These are phyloP conservation scores for Tanypteryx hageni DNA, from an alignment of 2,888 invertebrate genomes.

Conservation along the genomic window DNA sequence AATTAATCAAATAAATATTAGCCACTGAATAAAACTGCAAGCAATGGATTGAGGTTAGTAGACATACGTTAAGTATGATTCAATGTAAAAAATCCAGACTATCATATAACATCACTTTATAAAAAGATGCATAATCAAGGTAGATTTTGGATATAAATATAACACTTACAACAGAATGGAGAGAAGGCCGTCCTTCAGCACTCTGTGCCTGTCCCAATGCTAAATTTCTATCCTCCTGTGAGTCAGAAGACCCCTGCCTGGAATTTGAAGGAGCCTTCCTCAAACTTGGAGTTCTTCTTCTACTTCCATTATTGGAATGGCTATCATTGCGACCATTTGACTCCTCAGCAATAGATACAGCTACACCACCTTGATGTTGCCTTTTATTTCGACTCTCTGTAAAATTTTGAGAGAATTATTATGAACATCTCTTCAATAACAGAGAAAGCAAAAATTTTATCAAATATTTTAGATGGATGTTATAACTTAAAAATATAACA, in stretches of 20 bases:
- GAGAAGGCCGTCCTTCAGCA: constrained; percentile 66
- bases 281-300: constrained; percentile 54
- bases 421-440: not conserved
- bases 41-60: too few species aligned
- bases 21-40: too few species aligned
- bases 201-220: not conserved
- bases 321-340: constrained; percentile 45
- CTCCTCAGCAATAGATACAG: constrained; percentile 66
- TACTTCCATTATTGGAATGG: not conserved
- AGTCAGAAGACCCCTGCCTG: constrained; percentile 65
- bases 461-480: too few species aligned
- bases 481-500: not conserved
- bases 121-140: too few species aligned
- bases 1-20: too few species aligned
- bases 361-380: constrained; percentile 53
- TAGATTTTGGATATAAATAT: not conserved
- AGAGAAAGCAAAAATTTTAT: not conserved
- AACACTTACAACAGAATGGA: constrained; percentile 66
- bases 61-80: too few species aligned
- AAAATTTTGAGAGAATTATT: not conserved
- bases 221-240: constrained; percentile 65
- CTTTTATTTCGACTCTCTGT: constrained; percentile 26
- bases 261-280: constrained; percentile 58
- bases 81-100: too few species aligned
- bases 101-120: too few species aligned